A percentile compares a stretch with the other conserved stretches of the same genome.
Conservation (phyloP, 2,113 vertebrate genomes). For the Cyanoramphus novaezelandiae region DNA sequence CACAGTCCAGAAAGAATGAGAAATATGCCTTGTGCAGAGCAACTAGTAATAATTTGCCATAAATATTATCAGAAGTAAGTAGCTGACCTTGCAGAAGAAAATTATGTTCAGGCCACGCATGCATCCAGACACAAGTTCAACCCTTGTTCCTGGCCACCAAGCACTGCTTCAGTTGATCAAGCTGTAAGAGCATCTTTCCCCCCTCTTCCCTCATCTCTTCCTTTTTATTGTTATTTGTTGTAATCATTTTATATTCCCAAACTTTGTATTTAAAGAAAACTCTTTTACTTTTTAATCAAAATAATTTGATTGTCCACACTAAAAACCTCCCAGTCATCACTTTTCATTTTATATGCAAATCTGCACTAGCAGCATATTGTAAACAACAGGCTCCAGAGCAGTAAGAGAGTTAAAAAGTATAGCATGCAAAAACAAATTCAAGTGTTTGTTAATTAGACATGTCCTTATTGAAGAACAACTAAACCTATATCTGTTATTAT, state of each 20-base stretch:
- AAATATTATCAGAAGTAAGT: neutral
- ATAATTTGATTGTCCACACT: neutral
- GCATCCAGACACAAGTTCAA: neutral
- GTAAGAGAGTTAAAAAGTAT: neutral
- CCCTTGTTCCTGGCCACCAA: neutral
- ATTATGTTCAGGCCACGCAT: neutral
- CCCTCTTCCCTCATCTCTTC: neutral
- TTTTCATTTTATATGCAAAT: neutral
- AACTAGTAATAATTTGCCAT: neutral
- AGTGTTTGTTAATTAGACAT: neutral
- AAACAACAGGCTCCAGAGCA: neutral
- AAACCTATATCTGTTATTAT: neutral
- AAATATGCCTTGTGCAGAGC: accelerated
- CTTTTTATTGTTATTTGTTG: neutral
- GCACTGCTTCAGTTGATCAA: neutral
- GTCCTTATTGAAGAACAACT: neutral
- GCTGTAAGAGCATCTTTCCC: neutral
- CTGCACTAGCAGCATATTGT: neutral
- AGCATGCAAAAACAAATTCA: neutral
- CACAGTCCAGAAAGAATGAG: neutral
- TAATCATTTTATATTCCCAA: neutral
- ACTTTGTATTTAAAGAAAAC: neutral
- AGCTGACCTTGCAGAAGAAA: neutral
- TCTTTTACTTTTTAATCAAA: neutral
- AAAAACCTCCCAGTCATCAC: neutral